Evolutionary conservation across 2,888 invertebrate species (phyloP).

Genomic region (Ditula angustiorana): DNA sequence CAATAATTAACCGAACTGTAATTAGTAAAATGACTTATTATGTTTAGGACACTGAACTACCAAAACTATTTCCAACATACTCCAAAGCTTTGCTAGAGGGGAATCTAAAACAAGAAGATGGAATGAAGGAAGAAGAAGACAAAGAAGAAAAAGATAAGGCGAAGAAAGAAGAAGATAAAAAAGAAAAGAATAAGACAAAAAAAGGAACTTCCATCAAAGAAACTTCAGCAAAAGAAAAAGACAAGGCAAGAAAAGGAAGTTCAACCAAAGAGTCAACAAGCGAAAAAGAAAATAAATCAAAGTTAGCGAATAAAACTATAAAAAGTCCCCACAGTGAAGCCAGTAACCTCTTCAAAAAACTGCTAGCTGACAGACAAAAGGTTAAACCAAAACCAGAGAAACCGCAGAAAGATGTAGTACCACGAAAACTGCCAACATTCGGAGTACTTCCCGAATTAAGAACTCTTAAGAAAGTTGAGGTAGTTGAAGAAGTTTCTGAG

Average conservation of each 20-base stretch:
- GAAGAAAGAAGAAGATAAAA: neutral
- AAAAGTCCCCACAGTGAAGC: neutral
- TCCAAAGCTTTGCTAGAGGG: neutral
- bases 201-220: neutral
- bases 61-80: neutral
- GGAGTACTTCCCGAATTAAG: neutral
- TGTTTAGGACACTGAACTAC: neutral
- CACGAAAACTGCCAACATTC: neutral
- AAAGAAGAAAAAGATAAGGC: neutral
- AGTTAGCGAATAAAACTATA: neutral
- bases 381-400: neutral
- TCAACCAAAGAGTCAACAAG: neutral
- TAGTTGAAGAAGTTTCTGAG: slow-evolving; percentile 42
- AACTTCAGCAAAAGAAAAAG: neutral
- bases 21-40: neutral
- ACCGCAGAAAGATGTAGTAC: neutral
- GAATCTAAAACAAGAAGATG: neutral
- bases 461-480: slow-evolving; percentile 7
- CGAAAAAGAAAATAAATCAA: neutral
- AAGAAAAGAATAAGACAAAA: neutral
- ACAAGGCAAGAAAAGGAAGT: neutral
- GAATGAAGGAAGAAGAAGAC: neutral
- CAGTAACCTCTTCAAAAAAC: neutral
- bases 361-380: neutral
- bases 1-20: no score